Percentiles rank a stretch among this genome's conserved stretches.
phyloP scores from a whole-genome alignment of 2,113 vertebrate species.

The Clinocottus analis region DNA sequence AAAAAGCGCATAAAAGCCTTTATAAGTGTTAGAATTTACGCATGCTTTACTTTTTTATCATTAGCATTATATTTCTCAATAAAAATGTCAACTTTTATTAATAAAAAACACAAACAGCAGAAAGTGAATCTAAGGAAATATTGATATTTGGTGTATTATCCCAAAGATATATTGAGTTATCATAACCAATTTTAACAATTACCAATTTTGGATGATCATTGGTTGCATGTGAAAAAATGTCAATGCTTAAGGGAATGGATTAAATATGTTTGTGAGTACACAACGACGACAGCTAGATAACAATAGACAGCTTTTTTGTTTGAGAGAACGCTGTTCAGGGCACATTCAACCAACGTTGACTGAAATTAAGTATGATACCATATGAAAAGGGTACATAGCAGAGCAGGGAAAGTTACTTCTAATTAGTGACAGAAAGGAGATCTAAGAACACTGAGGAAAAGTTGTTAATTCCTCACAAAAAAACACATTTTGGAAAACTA shows the following conservation, averaged over 20 bases:
- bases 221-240: neutral
- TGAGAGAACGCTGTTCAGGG: neutral
- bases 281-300: neutral
- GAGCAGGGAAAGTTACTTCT: neutral
- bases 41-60: too few relatives aligned
- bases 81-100: neutral
- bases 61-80: neutral
- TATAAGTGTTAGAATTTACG: neutral
- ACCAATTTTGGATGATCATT: neutral
- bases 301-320: neutral
- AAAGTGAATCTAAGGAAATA: neutral
- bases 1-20: neutral
- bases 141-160: neutral
- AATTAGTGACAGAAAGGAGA: neutral
- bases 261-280: neutral
- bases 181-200: neutral
- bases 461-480: neutral
- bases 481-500: neutral
- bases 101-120: neutral
- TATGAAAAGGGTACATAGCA: neutral
- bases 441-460: neutral
- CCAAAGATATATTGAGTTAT: neutral
- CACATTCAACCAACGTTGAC: neutral
- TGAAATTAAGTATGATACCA: neutral
- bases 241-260: neutral